phyloP scores from a whole-genome alignment of 1,140 invertebrate genomes.

The Tetranychus cinnabarinus region DNA sequence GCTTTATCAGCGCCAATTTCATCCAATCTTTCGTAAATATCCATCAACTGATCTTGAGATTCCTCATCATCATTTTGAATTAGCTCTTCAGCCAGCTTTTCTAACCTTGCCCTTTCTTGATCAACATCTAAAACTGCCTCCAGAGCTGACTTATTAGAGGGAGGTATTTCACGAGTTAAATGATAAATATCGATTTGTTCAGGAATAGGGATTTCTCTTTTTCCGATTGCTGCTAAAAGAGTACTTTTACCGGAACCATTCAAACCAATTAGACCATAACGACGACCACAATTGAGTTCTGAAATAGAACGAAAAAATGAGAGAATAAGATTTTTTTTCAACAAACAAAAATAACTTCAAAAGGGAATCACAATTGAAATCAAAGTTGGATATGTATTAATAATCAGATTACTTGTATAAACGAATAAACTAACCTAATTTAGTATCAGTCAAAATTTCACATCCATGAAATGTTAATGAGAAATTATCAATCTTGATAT shows the following conservation, averaged over 20 bases:
- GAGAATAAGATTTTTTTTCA: neutral
- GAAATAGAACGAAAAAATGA: neutral
- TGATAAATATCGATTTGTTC: slow-evolving; percentile 95
- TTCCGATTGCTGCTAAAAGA: slow-evolving; percentile 64
- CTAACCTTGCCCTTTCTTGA: slow-evolving; percentile 66
- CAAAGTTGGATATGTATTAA: neutral
- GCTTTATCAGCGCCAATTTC: slow-evolving; percentile 89
- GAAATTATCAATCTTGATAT: slow-evolving; percentile 89
- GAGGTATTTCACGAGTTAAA: slow-evolving; percentile 83
- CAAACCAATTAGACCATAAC: slow-evolving; percentile 84
- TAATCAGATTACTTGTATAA: slow-evolving; percentile 19
- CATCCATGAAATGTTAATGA: slow-evolving; percentile 94
- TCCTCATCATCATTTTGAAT: slow-evolving; percentile 67
- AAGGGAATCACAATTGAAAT: neutral
- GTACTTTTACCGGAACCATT: slow-evolving; percentile 97
- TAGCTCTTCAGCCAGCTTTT: slow-evolving; percentile 75
- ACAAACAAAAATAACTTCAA: neutral
- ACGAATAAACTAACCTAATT: slow-evolving; percentile 84
- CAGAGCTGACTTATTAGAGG: slow-evolving; percentile 64
- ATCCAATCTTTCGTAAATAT: slow-evolving; percentile 90
- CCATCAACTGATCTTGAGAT: slow-evolving; percentile 82
- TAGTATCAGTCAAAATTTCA: slow-evolving; percentile 83
- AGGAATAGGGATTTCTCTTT: slow-evolving; percentile 84
- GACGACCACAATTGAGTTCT: slow-evolving; percentile 83
- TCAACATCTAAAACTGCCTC: slow-evolving; percentile 97